Conservation (phyloP, 2,888 invertebrate species). For the Eudasyphora cyanicolor region DNA sequence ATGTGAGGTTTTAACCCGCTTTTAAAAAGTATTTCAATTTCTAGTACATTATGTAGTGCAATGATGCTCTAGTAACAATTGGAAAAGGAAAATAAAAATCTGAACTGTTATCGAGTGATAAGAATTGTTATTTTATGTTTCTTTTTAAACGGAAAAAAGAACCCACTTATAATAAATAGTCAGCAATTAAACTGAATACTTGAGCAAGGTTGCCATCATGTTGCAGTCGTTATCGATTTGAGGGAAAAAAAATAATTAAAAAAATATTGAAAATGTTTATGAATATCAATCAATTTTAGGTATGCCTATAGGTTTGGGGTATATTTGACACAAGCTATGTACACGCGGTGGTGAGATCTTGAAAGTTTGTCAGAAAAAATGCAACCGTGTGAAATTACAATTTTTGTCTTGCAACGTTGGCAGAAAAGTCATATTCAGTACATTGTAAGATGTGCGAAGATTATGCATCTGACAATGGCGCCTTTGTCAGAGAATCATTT, state of each 20-base stretch:
- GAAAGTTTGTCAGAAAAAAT: too few species aligned
- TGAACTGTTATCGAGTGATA: slow-evolving; percentile 38
- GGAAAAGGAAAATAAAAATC: slow-evolving; percentile 18
- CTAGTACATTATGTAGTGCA: not conserved
- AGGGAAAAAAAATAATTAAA: not conserved
- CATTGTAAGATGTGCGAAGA: too few species aligned
- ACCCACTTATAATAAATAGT: not conserved
- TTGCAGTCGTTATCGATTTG: not conserved
- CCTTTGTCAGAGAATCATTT: too few species aligned
- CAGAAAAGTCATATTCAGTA: too few species aligned
- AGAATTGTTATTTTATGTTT: slow-evolving; percentile 12
- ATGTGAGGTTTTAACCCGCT: slow-evolving; percentile 10
- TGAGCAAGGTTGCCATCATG: slow-evolving; percentile 7
- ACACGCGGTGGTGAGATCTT: too few species aligned
- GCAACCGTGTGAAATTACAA: too few species aligned
- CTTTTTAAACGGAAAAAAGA: slow-evolving; percentile 6
- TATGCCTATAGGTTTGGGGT: too few species aligned
- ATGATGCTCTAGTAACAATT: slow-evolving; percentile 3
- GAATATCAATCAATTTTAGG: too few species aligned
- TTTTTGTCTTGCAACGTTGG: too few species aligned
- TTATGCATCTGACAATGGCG: too few species aligned
- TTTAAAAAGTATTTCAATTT: slow-evolving; percentile 3
- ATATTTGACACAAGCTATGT: too few species aligned
- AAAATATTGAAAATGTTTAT: too few species aligned
- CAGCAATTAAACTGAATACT: not conserved